Evolutionary conservation across 2,113 vertebrate genomes (phyloP).

Genomic region (Cyrtonyx montezumae): DNA sequence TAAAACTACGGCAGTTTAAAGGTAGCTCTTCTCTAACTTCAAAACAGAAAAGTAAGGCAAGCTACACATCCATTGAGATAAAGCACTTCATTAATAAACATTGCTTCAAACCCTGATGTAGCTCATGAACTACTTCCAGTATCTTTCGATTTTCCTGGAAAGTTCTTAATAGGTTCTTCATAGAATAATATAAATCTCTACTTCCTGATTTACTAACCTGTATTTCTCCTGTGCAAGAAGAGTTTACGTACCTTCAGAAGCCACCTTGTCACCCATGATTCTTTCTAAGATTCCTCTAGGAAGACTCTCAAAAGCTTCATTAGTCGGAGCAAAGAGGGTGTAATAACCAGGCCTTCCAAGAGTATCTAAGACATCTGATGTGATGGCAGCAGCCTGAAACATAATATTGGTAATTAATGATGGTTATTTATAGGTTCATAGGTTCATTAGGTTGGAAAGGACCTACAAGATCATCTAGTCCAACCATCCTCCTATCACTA

Average conservation of each 20-base stretch:
- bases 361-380: constrained; percentile 82
- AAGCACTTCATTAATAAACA: background rate
- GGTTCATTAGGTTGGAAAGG: no score
- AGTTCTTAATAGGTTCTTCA: background rate
- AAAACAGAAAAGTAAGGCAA: background rate
- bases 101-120: background rate
- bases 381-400: constrained; percentile 83
- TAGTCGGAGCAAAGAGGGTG: constrained; percentile 95
- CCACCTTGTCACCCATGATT: constrained; percentile 87
- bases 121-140: background rate
- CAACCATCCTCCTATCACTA: no score
- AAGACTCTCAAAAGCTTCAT: constrained; percentile 90
- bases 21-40: background rate
- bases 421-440: no score
- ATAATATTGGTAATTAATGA: background rate
- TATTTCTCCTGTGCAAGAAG: background rate
- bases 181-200: background rate
- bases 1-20: background rate
- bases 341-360: constrained; percentile 89
- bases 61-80: background rate
- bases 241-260: constrained; percentile 84
- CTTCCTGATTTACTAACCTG: background rate
- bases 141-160: background rate
- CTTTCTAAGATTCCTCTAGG: constrained; percentile 85
- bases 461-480: no score